Base-by-base conservation (phyloP, 2,113 vertebrate species). In the Tragelaphus imberbis region DNA sequence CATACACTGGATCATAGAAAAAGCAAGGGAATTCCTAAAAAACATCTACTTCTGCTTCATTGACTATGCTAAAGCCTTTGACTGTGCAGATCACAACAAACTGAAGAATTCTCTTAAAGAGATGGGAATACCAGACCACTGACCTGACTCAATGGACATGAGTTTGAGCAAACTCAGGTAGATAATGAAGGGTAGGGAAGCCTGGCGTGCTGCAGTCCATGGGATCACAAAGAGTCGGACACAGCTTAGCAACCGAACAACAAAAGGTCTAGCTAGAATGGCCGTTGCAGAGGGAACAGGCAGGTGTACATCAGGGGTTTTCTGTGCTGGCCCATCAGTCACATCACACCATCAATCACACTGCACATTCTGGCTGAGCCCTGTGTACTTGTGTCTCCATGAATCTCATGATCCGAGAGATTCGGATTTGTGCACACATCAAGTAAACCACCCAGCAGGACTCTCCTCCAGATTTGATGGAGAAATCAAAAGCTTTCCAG, bases 331-430 rank as follows among this genome's bases (percentile, higher is more conserved):
- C 10, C 28, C 44, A 27, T 33, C 21, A 21, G 51, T 55, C 33
- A 56, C n/a, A 51, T 2, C 7, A 16, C 36, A 58, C 19, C n/a
- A 19, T 33, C 27, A 15, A 44, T 59, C 33, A 61, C 40, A 49
- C 0, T 40, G 25, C n/a, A 40, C 19, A 25, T 40, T 16, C 6
- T 2, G 2, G 55, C 27, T 0, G 8, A 44, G n/a, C 10, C 21
- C 30, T 23, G 30, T 1, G 28, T 30, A 13, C 27, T 12, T 27
- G 10, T 23, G 25, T 55, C 75, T 75, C 82, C 10, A 11, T 2
- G 47, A 49, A 30, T 53, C 84, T 5, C 5, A 1, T 0, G 13
- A 14, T 16, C 36, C 0, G 0, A 53, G 33, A 40, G 68, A 36
- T 6, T 23, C 1, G 19, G 68, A 40, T 36, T 71, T 71, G 23